phyloP scores from a whole-genome alignment of 2,113 vertebrate genomes.

The Cololabis saira region DNA sequence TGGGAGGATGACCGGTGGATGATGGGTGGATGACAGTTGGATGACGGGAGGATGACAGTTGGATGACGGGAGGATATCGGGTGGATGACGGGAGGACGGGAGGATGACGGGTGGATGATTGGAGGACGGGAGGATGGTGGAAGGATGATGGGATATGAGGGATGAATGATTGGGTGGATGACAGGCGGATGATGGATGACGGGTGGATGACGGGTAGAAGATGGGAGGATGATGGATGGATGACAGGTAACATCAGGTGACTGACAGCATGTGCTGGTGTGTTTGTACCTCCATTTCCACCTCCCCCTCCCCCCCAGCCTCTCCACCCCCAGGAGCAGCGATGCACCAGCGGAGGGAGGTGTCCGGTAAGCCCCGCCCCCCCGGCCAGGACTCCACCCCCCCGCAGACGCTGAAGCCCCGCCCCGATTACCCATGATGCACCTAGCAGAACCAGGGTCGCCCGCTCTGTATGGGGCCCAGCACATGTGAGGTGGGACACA shows the following conservation, averaged over 20 bases:
- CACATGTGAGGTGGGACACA: slow-evolving; percentile 78
- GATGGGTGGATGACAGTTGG: too few relatives aligned
- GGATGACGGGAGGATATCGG: too few relatives aligned
- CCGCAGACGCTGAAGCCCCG: slow-evolving; percentile 55
- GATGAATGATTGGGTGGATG: too few relatives aligned
- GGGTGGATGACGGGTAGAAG: neutral
- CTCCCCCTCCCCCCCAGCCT: slow-evolving; percentile 14
- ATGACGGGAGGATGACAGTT: too few relatives aligned
- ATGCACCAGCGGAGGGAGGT: slow-evolving; percentile 70
- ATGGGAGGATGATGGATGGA: too few relatives aligned
- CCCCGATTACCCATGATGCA: slow-evolving; percentile 78
- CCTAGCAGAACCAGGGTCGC: slow-evolving; percentile 71
- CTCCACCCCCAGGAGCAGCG: slow-evolving; percentile 50
- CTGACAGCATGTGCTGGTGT: slow-evolving; percentile 22
- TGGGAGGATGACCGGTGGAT: too few relatives aligned
- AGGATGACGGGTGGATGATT: too few relatives aligned
- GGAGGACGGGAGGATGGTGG: neutral
- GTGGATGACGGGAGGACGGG: too few relatives aligned
- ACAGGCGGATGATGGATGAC: too few relatives aligned
- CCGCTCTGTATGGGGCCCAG: slow-evolving; percentile 82
- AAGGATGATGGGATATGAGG: neutral
- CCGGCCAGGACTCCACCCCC: slow-evolving; percentile 50
- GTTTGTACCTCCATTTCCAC: neutral
- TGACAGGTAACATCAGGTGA: slow-evolving; percentile 54
- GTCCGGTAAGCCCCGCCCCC: slow-evolving; percentile 44